Base-by-base conservation (phyloP, 2,888 invertebrate genomes). In the Orthosia gothica region DNA sequence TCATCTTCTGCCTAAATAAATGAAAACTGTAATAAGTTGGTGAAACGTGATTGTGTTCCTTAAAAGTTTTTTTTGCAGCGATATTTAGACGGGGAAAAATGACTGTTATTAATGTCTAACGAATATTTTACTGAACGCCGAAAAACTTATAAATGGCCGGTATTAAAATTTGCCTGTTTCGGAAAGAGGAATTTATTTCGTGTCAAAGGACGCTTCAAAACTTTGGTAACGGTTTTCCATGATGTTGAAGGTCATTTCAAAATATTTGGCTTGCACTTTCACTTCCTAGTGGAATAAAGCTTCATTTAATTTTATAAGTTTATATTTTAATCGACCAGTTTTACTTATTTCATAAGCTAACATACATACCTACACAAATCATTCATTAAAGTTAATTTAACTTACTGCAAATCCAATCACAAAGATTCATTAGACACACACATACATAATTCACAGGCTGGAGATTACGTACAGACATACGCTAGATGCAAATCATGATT, bases 101-200 rank as follows among this genome's bases (percentile, higher is more conserved):
- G 82, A 85, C 80, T 85, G 89, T 89, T 90, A 88, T 89, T 87
- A 89, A 89, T 87, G 87, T 87, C 85, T 86, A 85, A 89, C 84
- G 88, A 89, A 90, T 89, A 89, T 89, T 90, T 90, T 88, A 88
- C 87, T 86, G 86, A 85, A 86, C 87, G 79, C 78, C 86, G 77
- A 86, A 87, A 90, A 89, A 89, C 87, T 89, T 89, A 88, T 89
- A 89, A 90, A 90, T 89, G 87, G 82, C 84, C 47, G 76, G 86
- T 86, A 89, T 89, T 88, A 89, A 88, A 89, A 89, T 87, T 87
- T 89, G 69, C 77, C 79, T 88, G 87, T 89, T 87, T 89, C 79
- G 74, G 67, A 83, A 90, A 86, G 79, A 87, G 83, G 82, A 87
- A 89, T 90, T 88, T 90, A 85, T 89, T 89, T 84, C 82, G 77